phyloP scores from a whole-genome alignment of 2,888 invertebrate species.

The Drosophila pseudotakahashii region DNA sequence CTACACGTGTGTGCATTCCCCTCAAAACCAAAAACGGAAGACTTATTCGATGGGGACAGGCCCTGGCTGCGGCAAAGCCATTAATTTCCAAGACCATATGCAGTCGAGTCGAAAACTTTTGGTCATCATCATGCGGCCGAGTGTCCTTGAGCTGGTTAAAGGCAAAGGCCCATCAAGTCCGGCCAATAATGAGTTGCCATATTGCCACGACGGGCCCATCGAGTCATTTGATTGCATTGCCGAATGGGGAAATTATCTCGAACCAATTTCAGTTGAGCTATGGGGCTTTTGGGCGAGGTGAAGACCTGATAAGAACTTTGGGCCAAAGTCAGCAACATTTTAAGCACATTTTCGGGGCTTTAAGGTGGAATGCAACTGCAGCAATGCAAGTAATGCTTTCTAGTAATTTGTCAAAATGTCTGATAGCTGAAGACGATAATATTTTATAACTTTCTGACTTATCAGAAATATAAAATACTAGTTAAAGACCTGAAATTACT shows the following conservation, averaged over 20 bases:
- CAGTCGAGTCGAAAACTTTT: slow-evolving; percentile 29
- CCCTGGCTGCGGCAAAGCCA: slow-evolving; percentile 24
- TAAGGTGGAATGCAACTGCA: slow-evolving; percentile 2
- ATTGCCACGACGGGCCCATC: slow-evolving; percentile 19
- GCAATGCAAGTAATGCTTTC: background rate
- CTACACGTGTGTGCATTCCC: slow-evolving; percentile 31
- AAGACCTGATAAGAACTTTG: slow-evolving; percentile 30
- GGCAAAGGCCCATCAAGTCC: slow-evolving; percentile 28
- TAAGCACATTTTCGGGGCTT: background rate
- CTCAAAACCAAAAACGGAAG: slow-evolving; percentile 34
- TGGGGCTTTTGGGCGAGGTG: slow-evolving; percentile 20
- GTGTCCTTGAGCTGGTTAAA: slow-evolving; percentile 63
- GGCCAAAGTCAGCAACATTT: background rate
- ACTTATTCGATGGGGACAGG: slow-evolving; percentile 35
- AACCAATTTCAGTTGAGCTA: slow-evolving; percentile 30
- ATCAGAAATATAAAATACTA: background rate
- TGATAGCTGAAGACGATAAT: background rate
- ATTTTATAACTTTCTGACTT: background rate
- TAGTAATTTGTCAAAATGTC: background rate
- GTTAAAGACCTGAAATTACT: background rate
- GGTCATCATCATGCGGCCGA: slow-evolving; percentile 42
- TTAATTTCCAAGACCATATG: slow-evolving; percentile 36
- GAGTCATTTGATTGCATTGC: slow-evolving; percentile 36
- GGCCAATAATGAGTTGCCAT: slow-evolving; percentile 57
- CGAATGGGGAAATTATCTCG: slow-evolving; percentile 36